Evolutionary conservation across 2,888 invertebrate genomes (phyloP), one percentile per base, ranked within the genome.

Genomic region (Acanthosepion lycidas): DNA sequence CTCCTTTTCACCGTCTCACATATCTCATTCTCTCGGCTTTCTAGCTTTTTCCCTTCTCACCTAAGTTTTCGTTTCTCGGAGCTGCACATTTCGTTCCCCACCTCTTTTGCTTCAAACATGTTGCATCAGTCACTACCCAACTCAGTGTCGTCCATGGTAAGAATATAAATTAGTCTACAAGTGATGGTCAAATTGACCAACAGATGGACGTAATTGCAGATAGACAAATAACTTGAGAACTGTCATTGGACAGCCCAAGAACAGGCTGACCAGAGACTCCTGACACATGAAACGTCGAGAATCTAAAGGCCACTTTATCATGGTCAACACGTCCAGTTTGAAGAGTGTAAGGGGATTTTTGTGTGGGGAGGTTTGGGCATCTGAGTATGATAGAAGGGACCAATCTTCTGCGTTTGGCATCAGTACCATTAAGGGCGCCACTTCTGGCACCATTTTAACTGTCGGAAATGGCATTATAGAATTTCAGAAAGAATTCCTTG

Each of bases 101-200:
- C 26, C 18, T 33, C 78, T n/a, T 33, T n/a, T 15, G n/a, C 78
- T 78, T n/a, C 33, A 78, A 78, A n/a, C n/a, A n/a, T 78, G 78
- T 78, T n/a, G n/a, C n/a, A 59, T 59, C 59, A 59, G 59, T 59
- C 59, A 59, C 59, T n/a, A n/a, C n/a, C n/a, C 33, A 33, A 78
- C 78, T 78, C 78, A n/a, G 33, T 78, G 78, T 78, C 78, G 78
- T 78, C 78, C n/a, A 78, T 33, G 78, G 28, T n/a, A 15, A 78
- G 78, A 78, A 78, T 78, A 78, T n/a, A 78, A 78, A 78, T 78
- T 33, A 78, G n/a, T n/a, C 78, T 33, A 15, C n/a, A 78, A 78
- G 78, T 78, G n/a, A n/a, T 78, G 78, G 78, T 78, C 78, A 78
- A 78, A n/a, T 78, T n/a, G n/a, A n/a, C n/a, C n/a, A 78, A 78